Percentiles rank a stretch among this genome's conserved stretches.
Conservation (phyloP, 1,140 invertebrate genomes). For the Drosophila micromelanica region DNA sequence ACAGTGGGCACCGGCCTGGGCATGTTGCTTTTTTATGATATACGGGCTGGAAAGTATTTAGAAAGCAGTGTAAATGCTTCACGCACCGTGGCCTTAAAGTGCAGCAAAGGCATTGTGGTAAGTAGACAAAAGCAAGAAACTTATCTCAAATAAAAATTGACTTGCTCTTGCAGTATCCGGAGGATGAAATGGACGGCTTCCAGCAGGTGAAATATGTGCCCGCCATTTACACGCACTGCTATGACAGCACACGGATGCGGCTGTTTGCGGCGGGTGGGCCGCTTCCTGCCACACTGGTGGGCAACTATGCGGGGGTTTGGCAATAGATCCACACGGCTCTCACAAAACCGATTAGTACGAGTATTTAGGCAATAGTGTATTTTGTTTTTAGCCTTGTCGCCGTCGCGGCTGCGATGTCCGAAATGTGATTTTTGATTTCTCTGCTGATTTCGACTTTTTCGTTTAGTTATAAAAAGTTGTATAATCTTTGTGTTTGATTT, state of each 20-base stretch:
- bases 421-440: constrained; percentile 47
- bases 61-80: constrained; percentile 95
- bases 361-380: constrained; percentile 32
- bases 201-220: constrained; percentile 95
- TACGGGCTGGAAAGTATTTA: constrained; percentile 95
- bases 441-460: constrained; percentile 41
- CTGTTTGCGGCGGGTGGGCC: constrained; percentile 98
- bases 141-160: constrained; percentile 46
- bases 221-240: constrained; percentile 98
- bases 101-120: constrained; percentile 96
- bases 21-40: constrained; percentile 96
- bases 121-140: constrained; percentile 68
- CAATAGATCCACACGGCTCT: constrained; percentile 84
- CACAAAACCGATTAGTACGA: constrained; percentile 63
- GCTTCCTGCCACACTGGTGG: constrained; percentile 93
- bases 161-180: constrained; percentile 88
- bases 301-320: constrained; percentile 91
- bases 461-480: constrained; percentile 50
- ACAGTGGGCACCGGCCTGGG: constrained; percentile 97
- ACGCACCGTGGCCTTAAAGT: constrained; percentile 94
- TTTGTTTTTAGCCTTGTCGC: constrained; percentile 46
- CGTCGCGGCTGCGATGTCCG: constrained; percentile 18
- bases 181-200: constrained; percentile 92
- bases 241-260: constrained; percentile 95
- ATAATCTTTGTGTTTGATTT: constrained; percentile 42